Evolutionary conservation across 2,797 vertebrate genomes (phyloP).

Genomic region (Trematomus bernacchii): DNA sequence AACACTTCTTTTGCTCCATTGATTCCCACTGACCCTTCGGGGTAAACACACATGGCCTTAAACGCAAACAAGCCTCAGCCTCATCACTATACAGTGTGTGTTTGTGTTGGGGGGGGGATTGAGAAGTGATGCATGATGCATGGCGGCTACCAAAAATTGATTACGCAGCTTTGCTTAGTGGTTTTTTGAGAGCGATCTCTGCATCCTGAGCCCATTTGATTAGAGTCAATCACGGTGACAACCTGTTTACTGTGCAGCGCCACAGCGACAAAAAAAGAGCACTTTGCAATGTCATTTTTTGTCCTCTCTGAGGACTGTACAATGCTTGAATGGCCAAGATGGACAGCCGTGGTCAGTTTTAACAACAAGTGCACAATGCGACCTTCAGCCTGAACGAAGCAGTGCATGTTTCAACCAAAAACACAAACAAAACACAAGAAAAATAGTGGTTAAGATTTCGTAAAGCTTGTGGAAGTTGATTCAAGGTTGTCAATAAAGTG

Average conservation of each 20-base stretch:
- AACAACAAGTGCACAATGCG: not conserved
- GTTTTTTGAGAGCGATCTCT: slow-evolving; percentile 48
- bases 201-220: slow-evolving; percentile 72
- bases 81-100: slow-evolving; percentile 48
- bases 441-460: slow-evolving; percentile 26
- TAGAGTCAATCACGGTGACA: slow-evolving; percentile 78
- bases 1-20: slow-evolving; percentile 42
- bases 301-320: slow-evolving; percentile 56
- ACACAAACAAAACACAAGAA: not conserved
- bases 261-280: slow-evolving; percentile 44
- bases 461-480: slow-evolving; percentile 62
- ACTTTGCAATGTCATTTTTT: slow-evolving; percentile 56
- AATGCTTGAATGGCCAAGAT: slow-evolving; percentile 19
- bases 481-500: slow-evolving; percentile 75
- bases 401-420: slow-evolving; percentile 10
- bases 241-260: slow-evolving; percentile 64
- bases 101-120: slow-evolving; percentile 1
- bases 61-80: slow-evolving; percentile 65
- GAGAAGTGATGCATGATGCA: slow-evolving; percentile 67
- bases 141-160: slow-evolving; percentile 63
- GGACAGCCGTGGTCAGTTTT: slow-evolving; percentile 50
- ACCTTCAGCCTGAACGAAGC: slow-evolving; percentile 38
- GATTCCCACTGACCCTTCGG: slow-evolving; percentile 64
- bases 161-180: slow-evolving; percentile 66
- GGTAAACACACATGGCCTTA: slow-evolving; percentile 63